phyloP scores from a whole-genome alignment of 2,113 vertebrate species.

The Cynoglossus semilaevis region DNA sequence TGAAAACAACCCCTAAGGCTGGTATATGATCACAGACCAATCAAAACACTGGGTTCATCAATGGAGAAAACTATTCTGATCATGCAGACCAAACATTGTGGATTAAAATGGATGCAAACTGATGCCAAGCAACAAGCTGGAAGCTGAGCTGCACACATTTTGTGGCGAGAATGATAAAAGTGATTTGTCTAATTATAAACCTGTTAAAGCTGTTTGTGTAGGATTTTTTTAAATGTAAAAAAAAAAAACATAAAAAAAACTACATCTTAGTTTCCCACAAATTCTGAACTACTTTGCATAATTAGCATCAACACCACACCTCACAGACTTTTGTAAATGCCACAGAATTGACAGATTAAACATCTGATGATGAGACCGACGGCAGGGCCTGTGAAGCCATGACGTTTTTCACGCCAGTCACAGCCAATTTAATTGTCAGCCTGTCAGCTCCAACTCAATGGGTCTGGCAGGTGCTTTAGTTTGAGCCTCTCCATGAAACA shows the following conservation, averaged over 20 bases:
- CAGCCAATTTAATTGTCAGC: conserved; percentile 23
- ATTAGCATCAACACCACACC: neutral
- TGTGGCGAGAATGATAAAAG: neutral
- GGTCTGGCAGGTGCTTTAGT: conserved; percentile 18
- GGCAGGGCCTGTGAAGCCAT: neutral
- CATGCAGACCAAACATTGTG: neutral
- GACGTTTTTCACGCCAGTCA: conserved; percentile 14
- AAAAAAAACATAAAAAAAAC: neutral
- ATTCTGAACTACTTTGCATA: neutral
- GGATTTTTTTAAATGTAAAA: neutral
- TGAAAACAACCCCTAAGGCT: too few species aligned
- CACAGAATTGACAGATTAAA: conserved; percentile 1
- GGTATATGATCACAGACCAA: too few species aligned
- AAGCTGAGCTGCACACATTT: conserved; percentile 25
- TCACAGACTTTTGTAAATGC: neutral
- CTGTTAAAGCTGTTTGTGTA: conserved; percentile 9
- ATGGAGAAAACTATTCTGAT: conserved; percentile 5
- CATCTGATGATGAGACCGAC: conserved; percentile 4
- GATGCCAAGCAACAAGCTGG: conserved; percentile 14
- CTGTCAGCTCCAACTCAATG: neutral
- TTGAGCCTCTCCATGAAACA: neutral
- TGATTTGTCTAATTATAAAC: conserved; percentile 30
- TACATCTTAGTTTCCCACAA: neutral
- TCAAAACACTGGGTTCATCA: too few species aligned
- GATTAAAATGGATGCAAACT: conserved; percentile 14